These are phyloP conservation scores for Centropyge bicolor DNA, from an alignment of 2,797 vertebrate species.

Conservation along the genomic window DNA sequence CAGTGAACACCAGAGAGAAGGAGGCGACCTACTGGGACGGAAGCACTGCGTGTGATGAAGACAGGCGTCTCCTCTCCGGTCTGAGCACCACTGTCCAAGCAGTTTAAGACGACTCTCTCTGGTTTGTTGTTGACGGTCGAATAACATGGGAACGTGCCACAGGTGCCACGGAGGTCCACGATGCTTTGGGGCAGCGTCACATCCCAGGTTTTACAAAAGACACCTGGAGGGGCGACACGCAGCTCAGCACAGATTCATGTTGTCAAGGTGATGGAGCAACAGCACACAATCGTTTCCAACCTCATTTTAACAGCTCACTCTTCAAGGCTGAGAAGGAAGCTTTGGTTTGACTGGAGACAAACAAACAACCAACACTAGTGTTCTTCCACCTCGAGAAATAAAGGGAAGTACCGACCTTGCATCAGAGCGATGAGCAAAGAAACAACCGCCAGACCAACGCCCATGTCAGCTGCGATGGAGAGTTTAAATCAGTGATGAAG, in stretches of 20 bases:
- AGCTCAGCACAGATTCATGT: background rate
- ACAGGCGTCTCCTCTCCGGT: fast-evolving
- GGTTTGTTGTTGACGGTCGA: slow-evolving; percentile 3
- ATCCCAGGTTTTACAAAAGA: background rate
- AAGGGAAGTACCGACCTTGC: slow-evolving; percentile 35
- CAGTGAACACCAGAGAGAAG: too few species aligned
- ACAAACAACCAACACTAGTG: background rate
- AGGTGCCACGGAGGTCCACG: slow-evolving; percentile 26
- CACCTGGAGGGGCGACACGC: slow-evolving; percentile 17
- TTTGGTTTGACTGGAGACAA: background rate
- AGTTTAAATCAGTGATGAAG: background rate
- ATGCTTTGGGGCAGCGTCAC: slow-evolving; percentile 33
- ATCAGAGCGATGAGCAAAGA: slow-evolving; percentile 25
- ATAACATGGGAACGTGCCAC: slow-evolving; percentile 46
- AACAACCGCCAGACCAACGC: background rate
- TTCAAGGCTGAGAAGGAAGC: background rate
- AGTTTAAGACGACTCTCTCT: background rate
- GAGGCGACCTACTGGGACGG: background rate
- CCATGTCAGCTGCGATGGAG: slow-evolving; percentile 16
- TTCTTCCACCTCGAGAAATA: background rate
- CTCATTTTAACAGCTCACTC: background rate
- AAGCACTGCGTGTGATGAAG: fast-evolving
- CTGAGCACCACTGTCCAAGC: background rate
- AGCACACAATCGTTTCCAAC: background rate
- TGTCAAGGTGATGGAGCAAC: background rate